These are phyloP conservation scores for Ophthalmolycus amberensis DNA, from an alignment of 2,113 vertebrate genomes.

Conservation along the genomic window DNA sequence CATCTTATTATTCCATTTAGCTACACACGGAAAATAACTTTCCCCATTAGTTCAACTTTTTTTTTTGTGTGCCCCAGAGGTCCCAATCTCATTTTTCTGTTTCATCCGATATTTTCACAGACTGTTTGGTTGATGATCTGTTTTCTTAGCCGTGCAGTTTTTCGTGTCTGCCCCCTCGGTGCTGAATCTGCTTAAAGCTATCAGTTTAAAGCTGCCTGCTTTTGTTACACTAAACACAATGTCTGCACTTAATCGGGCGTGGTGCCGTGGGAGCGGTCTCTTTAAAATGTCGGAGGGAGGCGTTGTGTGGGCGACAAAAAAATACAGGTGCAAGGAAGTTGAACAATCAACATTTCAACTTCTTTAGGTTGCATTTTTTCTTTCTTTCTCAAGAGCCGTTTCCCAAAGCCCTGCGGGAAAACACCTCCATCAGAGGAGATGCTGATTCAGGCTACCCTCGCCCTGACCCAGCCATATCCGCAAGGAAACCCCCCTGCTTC, in stretches of 20 bases:
- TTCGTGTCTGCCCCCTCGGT: not conserved
- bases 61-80: constrained; percentile 11
- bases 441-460: constrained; percentile 79
- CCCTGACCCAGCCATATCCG: constrained; percentile 64
- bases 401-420: constrained; percentile 62
- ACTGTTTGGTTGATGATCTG: constrained; percentile 10
- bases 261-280: constrained; percentile 23
- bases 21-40: constrained; percentile 51
- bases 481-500: constrained; percentile 65
- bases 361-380: not conserved
- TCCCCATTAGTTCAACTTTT: constrained; percentile 35
- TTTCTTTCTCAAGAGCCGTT: constrained; percentile 1
- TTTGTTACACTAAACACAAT: constrained; percentile 33
- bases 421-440: constrained; percentile 57
- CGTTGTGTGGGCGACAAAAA: constrained; percentile 31
- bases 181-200: constrained; percentile 56
- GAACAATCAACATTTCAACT: constrained; percentile 60
- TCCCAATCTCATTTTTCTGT: constrained; percentile 38
- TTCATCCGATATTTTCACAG: constrained; percentile 52
- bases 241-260: constrained; percentile 59
- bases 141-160: constrained; percentile 25
- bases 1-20: constrained; percentile 63
- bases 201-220: constrained; percentile 25
- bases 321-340: constrained; percentile 66
- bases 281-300: constrained; percentile 20